These are phyloP conservation scores for Drosophila subquinaria DNA, from an alignment of 2,888 invertebrate species.

Conservation along the genomic window DNA sequence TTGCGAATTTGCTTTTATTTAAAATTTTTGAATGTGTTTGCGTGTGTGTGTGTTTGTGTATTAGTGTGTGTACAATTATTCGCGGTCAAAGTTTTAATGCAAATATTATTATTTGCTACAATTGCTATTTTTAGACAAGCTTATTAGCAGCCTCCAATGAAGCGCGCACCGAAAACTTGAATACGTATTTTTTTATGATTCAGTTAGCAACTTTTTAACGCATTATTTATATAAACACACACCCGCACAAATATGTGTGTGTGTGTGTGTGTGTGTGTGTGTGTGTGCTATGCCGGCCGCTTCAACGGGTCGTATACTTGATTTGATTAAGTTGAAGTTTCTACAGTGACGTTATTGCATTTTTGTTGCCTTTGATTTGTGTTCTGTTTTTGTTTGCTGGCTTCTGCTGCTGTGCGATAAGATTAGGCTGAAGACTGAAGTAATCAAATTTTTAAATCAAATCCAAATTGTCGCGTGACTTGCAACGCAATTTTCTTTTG, in stretches of 20 bases:
- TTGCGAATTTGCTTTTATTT: background rate
- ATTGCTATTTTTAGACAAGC: slow-evolving; percentile 59
- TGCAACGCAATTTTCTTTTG: slow-evolving; percentile 21
- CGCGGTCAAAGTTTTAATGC: slow-evolving; percentile 51
- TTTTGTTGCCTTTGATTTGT: background rate
- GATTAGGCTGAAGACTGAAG: slow-evolving; percentile 41
- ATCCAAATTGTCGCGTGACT: slow-evolving; percentile 49
- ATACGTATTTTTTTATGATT: slow-evolving; percentile 59
- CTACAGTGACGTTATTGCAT: slow-evolving; percentile 27
- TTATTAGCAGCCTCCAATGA: slow-evolving; percentile 67
- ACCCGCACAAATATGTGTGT: background rate
- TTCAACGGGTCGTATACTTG: slow-evolving; percentile 61
- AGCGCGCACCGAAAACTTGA: slow-evolving; percentile 42
- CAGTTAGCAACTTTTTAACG: slow-evolving; percentile 62
- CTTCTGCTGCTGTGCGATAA: slow-evolving; percentile 47
- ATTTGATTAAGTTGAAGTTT: slow-evolving; percentile 47
- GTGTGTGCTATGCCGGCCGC: slow-evolving; percentile 31
- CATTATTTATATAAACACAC: slow-evolving; percentile 18
- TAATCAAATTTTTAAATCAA: slow-evolving; percentile 33
- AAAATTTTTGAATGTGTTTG: background rate
- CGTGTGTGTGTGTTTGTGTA: slow-evolving; percentile 1
- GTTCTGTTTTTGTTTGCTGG: slow-evolving; percentile 3
- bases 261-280: slow-evolving; percentile 16
- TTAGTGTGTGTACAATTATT: slow-evolving; percentile 31
- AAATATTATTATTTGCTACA: slow-evolving; percentile 47